Conservation (phyloP, 2,888 invertebrate species). For the Polyploca ridens region DNA sequence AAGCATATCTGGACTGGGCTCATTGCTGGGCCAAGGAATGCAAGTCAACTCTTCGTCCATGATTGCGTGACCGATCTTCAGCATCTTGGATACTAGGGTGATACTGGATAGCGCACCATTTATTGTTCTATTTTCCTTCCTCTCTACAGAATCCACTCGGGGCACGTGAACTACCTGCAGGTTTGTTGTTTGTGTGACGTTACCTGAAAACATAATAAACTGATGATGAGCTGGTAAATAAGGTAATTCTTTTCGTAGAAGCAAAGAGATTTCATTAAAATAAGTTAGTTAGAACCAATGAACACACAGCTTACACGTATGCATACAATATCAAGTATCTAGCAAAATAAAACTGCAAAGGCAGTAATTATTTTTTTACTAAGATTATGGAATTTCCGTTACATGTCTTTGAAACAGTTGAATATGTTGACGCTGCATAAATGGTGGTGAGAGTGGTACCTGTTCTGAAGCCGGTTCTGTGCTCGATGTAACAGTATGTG, state of each 20-base stretch:
- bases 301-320: no score
- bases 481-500: constrained; percentile 70
- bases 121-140: constrained; percentile 47
- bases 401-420: not conserved
- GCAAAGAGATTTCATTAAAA: no score
- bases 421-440: not conserved
- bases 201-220: constrained; percentile 34
- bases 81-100: constrained; percentile 47
- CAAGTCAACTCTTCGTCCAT: constrained; percentile 37
- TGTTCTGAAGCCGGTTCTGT: constrained; percentile 42
- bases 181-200: constrained; percentile 42
- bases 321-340: no score
- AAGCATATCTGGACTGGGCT: not conserved
- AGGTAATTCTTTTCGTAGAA: no score
- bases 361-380: not conserved
- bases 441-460: constrained; percentile 24
- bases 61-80: constrained; percentile 46
- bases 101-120: constrained; percentile 56
- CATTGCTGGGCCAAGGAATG: constrained; percentile 23
- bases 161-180: constrained; percentile 44
- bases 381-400: not conserved
- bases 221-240: no score
- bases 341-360: not conserved
- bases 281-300: no score
- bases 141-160: constrained; percentile 29